These are phyloP conservation scores for Amphimallon solstitiale DNA, from an alignment of 2,888 invertebrate species.

Conservation along the genomic window DNA sequence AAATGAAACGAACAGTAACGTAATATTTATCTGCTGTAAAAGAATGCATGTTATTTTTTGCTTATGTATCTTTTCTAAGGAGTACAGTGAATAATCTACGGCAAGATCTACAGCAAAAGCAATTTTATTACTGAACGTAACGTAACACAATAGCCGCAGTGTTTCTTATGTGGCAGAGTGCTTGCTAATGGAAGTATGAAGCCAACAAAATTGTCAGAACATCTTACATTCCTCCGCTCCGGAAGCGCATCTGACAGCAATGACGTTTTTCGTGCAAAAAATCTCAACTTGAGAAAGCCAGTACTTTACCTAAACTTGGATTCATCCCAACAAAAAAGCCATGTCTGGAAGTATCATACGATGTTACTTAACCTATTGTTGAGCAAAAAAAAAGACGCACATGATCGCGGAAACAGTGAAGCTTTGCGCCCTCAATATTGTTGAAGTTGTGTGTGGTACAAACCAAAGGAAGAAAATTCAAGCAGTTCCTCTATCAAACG, in stretches of 20 bases:
- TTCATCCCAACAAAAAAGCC: too few species aligned
- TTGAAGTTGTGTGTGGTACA: slow-evolving; percentile 9
- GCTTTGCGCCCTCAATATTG: slow-evolving; percentile 22
- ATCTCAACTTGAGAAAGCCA: too few species aligned
- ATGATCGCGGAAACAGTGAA: slow-evolving; percentile 20
- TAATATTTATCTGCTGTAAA: too few species aligned
- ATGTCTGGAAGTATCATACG: neutral
- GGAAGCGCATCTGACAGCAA: too few species aligned
- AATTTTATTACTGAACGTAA: slow-evolving; percentile 20
- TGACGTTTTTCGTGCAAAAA: neutral
- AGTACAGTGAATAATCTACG: too few species aligned
- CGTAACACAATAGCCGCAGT: slow-evolving; percentile 20
- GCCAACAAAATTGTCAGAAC: slow-evolving; percentile 16
- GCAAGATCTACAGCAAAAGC: too few species aligned
- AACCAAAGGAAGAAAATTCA: slow-evolving; percentile 29
- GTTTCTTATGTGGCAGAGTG: slow-evolving; percentile 14
- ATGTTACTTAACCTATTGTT: slow-evolving; percentile 9
- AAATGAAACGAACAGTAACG: too few species aligned
- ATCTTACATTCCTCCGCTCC: slow-evolving; percentile 20
- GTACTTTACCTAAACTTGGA: too few species aligned
- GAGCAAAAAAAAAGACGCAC: slow-evolving; percentile 25
- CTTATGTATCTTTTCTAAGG: too few species aligned
- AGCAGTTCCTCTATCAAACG: slow-evolving; percentile 32
- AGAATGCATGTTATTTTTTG: too few species aligned
- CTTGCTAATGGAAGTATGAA: slow-evolving; percentile 17